Base-by-base conservation (phyloP, 1,140 invertebrate species). In the Drosophila rufa region DNA sequence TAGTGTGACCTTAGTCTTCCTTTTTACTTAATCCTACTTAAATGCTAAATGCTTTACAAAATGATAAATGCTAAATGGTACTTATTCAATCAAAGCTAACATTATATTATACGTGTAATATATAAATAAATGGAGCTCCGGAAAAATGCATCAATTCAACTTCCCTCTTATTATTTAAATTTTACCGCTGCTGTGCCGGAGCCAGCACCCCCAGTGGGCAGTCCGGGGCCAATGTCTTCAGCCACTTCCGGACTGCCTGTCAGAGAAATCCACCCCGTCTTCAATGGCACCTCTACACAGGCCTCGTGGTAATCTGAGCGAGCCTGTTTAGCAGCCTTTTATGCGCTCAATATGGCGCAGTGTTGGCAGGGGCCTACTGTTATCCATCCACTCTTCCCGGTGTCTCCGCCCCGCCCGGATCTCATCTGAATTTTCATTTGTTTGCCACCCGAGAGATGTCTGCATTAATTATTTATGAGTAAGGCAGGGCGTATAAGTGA, bases 391-490 rank as follows among this genome's bases (percentile, higher is more conserved):
- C 22, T 19, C 14, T 9, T 25, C 9, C 43, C 61, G 17, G 30
- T 61, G 22, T 25, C 22, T 25, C 22, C 22, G 22, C 45, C 25
- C 36, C 60, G 9, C 14, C 12, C n/a, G 17, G 3, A 19, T 46
- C 22, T 55, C 64, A 47, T 70, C 61, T 11, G 50, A 64, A 58
- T 83, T 86, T 86, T 83, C 70, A 83, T 87, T 84, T 87, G 77
- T 83, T 83, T 64, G 66, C 42, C 46, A 50, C 60, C 50, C 22
- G 33, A 19, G 25, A 19, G 51, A 80, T 76, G 75, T 79, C 81
- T 79, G 70, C 70, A 90, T 90, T 90, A 90, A 90, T 90, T 90
- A 90, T 90, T 90, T 91, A 90, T 90, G 79, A 90, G 75, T 64
- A 65, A 75, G 76, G 75, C 81, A 82, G 65, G 79, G 81, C 81